Evolutionary conservation across 2,888 invertebrate genomes (phyloP).

Genomic region (Pomacea canaliculata): DNA sequence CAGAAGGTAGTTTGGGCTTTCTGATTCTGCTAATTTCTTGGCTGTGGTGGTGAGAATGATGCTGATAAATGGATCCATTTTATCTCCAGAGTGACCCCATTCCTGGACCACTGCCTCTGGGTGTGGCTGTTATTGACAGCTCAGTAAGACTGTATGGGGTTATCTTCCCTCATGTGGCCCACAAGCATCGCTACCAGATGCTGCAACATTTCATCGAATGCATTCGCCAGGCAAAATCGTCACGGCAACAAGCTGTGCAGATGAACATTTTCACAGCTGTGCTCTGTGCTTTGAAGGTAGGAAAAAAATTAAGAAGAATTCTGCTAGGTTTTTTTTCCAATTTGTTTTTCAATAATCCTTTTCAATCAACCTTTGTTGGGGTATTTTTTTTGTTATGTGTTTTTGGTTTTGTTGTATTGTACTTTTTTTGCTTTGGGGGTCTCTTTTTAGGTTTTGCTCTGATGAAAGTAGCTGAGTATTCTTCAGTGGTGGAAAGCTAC

Average conservation of each 20-base stretch:
- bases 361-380: neutral
- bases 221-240: constrained; percentile 88
- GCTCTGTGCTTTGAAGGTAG: constrained; percentile 82
- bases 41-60: too few species aligned
- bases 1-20: neutral
- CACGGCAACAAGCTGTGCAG: constrained; percentile 92
- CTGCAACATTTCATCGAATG: constrained; percentile 96
- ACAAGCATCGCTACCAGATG: constrained; percentile 96
- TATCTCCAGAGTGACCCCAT: constrained; percentile 57
- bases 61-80: too few species aligned
- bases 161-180: constrained; percentile 91
- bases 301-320: neutral
- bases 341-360: neutral
- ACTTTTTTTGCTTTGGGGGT: too few species aligned
- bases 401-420: too few species aligned
- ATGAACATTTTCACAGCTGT: constrained; percentile 96
- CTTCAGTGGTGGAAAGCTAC: too few species aligned
- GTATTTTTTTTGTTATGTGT: too few species aligned
- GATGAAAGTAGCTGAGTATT: too few species aligned
- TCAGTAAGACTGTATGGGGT: constrained; percentile 93
- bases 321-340: neutral
- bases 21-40: too few species aligned
- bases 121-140: constrained; percentile 95
- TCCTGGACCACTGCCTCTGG: constrained; percentile 80
- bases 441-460: too few species aligned